These are phyloP conservation scores for Rhadina sibilatrix DNA, from an alignment of 2,113 vertebrate genomes.

Conservation along the genomic window DNA sequence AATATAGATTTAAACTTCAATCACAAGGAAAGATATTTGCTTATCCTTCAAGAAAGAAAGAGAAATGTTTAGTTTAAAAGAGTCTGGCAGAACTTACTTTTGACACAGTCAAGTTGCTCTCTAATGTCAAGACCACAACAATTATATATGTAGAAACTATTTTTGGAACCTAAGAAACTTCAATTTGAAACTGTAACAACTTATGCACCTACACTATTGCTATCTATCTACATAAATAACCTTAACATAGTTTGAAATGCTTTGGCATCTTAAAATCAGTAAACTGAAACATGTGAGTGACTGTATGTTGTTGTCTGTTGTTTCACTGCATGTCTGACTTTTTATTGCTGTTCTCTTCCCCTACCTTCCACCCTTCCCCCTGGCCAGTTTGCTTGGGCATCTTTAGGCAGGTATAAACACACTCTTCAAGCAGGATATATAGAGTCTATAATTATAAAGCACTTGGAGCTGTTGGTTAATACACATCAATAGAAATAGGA, in stretches of 20 bases:
- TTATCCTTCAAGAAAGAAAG: not conserved
- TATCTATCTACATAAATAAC: not conserved
- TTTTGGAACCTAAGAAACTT: not conserved
- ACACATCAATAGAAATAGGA: not conserved
- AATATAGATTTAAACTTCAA: not conserved
- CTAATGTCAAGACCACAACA: not conserved
- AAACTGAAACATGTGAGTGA: not conserved
- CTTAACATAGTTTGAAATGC: not conserved
- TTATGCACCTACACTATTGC: not conserved
- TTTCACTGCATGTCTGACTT: not conserved
- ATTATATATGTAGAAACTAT: not conserved
- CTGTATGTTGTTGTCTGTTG: not conserved
- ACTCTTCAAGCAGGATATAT: not conserved
- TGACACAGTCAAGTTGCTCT: not conserved
- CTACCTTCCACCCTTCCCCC: not conserved
- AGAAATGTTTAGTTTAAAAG: not conserved
- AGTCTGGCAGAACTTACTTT: not conserved
- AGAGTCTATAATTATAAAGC: not conserved
- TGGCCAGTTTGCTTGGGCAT: not conserved
- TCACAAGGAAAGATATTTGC: not conserved
- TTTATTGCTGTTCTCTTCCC: not conserved
- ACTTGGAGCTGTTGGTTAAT: not conserved
- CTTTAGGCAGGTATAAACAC: not conserved
- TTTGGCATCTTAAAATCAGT: not conserved
- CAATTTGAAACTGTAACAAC: not conserved